phyloP scores from a whole-genome alignment of 1,140 invertebrate species.

The Drosophila simulans region DNA sequence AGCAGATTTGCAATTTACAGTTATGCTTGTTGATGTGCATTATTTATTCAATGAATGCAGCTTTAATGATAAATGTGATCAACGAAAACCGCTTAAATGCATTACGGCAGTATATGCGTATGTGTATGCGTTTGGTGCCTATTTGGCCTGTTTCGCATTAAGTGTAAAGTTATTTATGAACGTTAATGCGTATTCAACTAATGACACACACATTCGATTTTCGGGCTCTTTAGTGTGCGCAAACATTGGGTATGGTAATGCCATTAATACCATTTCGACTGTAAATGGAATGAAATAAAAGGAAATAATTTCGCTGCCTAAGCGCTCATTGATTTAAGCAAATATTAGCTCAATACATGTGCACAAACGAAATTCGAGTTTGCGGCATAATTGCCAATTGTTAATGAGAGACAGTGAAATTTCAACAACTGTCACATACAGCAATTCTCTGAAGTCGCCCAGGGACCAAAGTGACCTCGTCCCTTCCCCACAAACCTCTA shows the following conservation, averaged over 20 bases:
- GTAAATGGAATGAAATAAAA: constrained; percentile 26
- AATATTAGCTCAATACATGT: constrained; percentile 48
- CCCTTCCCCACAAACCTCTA: neutral
- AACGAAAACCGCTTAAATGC: constrained; percentile 41
- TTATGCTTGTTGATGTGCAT: constrained; percentile 24
- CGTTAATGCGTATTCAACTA: constrained; percentile 56
- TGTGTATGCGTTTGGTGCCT: neutral
- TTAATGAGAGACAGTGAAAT: constrained; percentile 37
- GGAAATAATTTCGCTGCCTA: constrained; percentile 36
- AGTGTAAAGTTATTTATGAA: constrained; percentile 49
- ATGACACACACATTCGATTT: constrained; percentile 37
- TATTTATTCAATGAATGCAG: constrained; percentile 51
- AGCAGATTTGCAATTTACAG: constrained; percentile 47
- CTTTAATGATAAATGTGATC: constrained; percentile 50
- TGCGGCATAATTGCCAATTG: constrained; percentile 41
- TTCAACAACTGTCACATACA: constrained; percentile 51
- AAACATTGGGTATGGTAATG: constrained; percentile 11
- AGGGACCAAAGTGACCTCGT: neutral
- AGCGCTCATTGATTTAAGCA: constrained; percentile 63
- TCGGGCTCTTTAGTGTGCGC: constrained; percentile 8
- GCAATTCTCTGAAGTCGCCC: constrained; percentile 13
- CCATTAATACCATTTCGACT: constrained; percentile 44
- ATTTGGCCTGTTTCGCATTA: constrained; percentile 17
- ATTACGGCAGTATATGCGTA: constrained; percentile 2
- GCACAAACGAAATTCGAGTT: constrained; percentile 6